Evolutionary conservation across 2,888 invertebrate genomes (phyloP), one percentile per base, ranked within the genome.

Genomic region (Tenthredo scrophulariae): DNA sequence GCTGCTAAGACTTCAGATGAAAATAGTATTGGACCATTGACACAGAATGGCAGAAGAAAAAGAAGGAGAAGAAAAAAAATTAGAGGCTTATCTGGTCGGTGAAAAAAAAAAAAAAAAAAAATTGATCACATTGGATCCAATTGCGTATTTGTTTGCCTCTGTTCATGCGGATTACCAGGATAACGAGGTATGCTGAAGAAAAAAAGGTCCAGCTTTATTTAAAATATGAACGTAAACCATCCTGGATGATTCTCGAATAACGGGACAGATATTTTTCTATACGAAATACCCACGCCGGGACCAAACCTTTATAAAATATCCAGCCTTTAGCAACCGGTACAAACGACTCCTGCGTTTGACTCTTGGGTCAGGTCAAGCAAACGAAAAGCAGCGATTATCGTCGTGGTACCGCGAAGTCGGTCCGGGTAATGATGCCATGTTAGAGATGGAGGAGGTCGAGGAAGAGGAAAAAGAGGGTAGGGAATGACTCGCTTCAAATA

Each of bases 401-500:
- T 29, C 54, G 22, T 62, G 40, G 22, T 58, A 62, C 80, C 62
- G 13, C 22, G 26, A 80, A 80, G 37, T 80, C 62, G 26, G 22
- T 62, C 26, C 80, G n/a, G 80, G 58, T 80, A 80, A 80, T 80
- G 62, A 62, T 40, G 58, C 15, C 37, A 22, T 37, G 80, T 29
- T 29, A 29, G 50, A 77, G 46, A 9, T 4, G 15, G n/a, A 22
- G 6, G 77, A 80, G 80, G 80, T 37, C 5, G 26, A 26, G 13
- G 10, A 62, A 62, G 26, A 62, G 26, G 26, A 26, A 62, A 26
- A 62, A 26, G 6, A 13, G 22, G 22, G 62, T 62, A 22, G 43
- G 43, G 40, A 43, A 54, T n/a, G 33, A 33, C 62, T 80, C 80
- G 80, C 40, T 80, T 62, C 40, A 40, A 80, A 50, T 80, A 80